These are phyloP conservation scores for Synanthedon myopaeformis DNA, from an alignment of 2,888 invertebrate genomes.

Conservation along the genomic window DNA sequence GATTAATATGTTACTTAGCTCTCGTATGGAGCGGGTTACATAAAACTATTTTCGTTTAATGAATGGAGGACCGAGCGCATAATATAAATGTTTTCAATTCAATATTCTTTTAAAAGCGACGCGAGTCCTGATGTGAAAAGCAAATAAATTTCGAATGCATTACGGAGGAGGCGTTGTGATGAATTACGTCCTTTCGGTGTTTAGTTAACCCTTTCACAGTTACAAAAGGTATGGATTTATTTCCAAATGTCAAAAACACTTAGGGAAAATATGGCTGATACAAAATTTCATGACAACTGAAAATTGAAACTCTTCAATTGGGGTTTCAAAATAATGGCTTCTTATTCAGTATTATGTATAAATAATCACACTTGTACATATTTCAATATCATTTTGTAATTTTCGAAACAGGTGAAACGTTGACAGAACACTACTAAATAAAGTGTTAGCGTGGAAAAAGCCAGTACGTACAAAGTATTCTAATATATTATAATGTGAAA, in stretches of 20 bases:
- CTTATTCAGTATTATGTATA: neutral
- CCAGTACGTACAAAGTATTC: too few relatives aligned
- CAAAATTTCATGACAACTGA: too few relatives aligned
- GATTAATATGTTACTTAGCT: constrained; percentile 6
- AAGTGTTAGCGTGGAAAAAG: too few relatives aligned
- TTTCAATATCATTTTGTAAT: neutral
- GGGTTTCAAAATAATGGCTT: neutral
- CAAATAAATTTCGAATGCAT: constrained; percentile 62
- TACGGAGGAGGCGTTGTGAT: constrained; percentile 42
- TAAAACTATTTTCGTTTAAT: constrained; percentile 33
- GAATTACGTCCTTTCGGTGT: constrained; percentile 42
- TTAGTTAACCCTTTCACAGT: constrained; percentile 43
- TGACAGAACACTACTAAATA: too few relatives aligned
- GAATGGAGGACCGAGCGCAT: constrained; percentile 22
- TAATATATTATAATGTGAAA: too few relatives aligned
- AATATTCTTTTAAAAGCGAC: constrained; percentile 31
- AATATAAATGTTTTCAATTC: constrained; percentile 33
- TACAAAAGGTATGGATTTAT: too few relatives aligned
- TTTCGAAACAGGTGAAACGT: too few relatives aligned
- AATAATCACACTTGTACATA: neutral
- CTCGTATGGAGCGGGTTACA: constrained; percentile 10
- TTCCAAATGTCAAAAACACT: too few relatives aligned
- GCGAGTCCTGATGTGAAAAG: constrained; percentile 45
- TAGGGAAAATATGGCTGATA: too few relatives aligned
- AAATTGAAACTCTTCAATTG: too few relatives aligned